These are phyloP conservation scores for Alcedo atthis DNA, from an alignment of 2,797 vertebrate species.

Conservation along the genomic window DNA sequence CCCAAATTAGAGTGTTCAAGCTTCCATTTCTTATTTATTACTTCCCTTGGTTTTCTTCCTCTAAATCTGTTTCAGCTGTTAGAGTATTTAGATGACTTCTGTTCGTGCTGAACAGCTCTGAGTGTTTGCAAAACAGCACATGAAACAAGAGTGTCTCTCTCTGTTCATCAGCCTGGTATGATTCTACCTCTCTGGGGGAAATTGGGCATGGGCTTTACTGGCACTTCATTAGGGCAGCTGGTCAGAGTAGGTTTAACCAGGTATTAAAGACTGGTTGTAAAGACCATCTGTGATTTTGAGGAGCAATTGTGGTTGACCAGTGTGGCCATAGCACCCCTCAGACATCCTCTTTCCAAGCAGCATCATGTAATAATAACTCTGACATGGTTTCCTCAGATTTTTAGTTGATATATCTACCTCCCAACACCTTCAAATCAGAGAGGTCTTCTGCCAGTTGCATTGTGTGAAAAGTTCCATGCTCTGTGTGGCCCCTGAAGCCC, in stretches of 20 bases:
- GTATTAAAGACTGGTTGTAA: background rate
- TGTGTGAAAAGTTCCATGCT: constrained; percentile 19
- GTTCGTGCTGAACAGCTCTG: background rate
- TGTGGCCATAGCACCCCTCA: background rate
- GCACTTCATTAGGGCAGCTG: background rate
- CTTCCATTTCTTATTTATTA: background rate
- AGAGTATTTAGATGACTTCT: background rate
- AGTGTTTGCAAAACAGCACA: background rate
- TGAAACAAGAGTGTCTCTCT: background rate
- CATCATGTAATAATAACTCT: background rate
- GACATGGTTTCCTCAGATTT: background rate
- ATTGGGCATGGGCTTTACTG: background rate
- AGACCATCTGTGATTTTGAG: background rate
- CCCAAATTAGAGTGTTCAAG: background rate
- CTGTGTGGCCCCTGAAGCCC: background rate
- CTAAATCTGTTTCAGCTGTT: background rate
- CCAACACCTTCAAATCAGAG: constrained; percentile 10
- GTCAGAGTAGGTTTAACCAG: background rate
- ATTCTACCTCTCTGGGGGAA: background rate
- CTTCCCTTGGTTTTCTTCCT: background rate
- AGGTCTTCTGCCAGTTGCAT: background rate
- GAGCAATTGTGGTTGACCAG: background rate
- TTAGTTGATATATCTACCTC: background rate
- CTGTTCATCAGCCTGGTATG: background rate
- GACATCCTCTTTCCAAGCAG: background rate